phyloP scores from a whole-genome alignment of 2,888 invertebrate genomes.

The Dryococelus australis region DNA sequence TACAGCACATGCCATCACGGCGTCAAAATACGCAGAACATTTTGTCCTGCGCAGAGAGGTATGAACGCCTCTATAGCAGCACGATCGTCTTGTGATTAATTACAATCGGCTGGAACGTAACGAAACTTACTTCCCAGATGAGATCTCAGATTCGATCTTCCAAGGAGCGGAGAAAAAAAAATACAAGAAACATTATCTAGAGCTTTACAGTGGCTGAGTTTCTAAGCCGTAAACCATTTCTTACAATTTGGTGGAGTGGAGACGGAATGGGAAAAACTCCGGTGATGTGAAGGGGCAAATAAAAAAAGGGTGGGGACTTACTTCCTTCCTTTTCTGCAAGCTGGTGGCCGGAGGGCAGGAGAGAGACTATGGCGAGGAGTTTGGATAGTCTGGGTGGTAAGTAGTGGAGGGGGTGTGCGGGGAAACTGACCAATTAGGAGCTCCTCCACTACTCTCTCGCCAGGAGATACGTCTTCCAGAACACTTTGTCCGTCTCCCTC shows the following conservation, averaged over 20 bases:
- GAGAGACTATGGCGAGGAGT: neutral
- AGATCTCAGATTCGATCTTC: too few relatives aligned
- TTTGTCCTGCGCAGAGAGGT: too few relatives aligned
- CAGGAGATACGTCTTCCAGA: neutral
- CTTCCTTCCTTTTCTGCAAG: neutral
- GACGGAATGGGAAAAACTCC: neutral
- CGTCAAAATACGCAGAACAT: too few relatives aligned
- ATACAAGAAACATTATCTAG: conserved; percentile 2
- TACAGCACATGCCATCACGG: too few relatives aligned
- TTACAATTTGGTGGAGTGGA: conserved; percentile 1
- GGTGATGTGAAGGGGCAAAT: too few relatives aligned
- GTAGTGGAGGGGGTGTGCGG: neutral
- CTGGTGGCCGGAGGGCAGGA: neutral
- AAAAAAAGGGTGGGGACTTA: neutral
- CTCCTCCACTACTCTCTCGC: conserved; percentile 6
- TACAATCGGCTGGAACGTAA: too few relatives aligned
- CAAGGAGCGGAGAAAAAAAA: neutral
- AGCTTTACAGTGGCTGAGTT: neutral
- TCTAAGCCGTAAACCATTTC: conserved; percentile 16
- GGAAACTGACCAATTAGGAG: neutral
- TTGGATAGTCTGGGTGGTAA: neutral
- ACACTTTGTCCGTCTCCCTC: neutral
- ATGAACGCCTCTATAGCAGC: too few relatives aligned
- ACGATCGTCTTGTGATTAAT: too few relatives aligned
- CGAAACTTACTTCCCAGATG: too few relatives aligned